phyloP scores from a whole-genome alignment of 2,888 invertebrate genomes.

The Chalcosyrphus nemorum region DNA sequence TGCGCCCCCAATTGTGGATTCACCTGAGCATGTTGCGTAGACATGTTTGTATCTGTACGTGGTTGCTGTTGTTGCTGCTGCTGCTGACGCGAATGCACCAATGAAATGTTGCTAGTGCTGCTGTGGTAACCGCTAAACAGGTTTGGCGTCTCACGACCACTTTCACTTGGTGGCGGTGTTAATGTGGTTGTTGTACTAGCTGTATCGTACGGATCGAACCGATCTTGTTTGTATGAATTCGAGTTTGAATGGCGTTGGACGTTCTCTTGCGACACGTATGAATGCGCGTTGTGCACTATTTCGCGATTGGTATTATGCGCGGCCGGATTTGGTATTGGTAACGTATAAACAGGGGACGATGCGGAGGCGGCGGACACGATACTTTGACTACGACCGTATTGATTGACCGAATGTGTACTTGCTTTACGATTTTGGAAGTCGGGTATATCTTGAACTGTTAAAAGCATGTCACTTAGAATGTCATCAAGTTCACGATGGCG shows the following conservation, averaged over 20 bases:
- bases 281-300: slow-evolving; percentile 73
- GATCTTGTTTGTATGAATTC: slow-evolving; percentile 70
- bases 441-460: slow-evolving; percentile 92
- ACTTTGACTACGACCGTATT: slow-evolving; percentile 73
- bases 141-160: slow-evolving; percentile 75
- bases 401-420: slow-evolving; percentile 68
- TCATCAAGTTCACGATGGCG: slow-evolving; percentile 90
- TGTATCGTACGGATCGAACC: slow-evolving; percentile 75
- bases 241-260: slow-evolving; percentile 58
- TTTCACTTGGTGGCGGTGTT: slow-evolving; percentile 76
- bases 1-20: slow-evolving; percentile 37
- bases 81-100: slow-evolving; percentile 65
- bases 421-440: slow-evolving; percentile 80
- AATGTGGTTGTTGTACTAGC: slow-evolving; percentile 76
- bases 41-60: slow-evolving; percentile 46
- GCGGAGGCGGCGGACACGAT: slow-evolving; percentile 68
- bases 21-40: slow-evolving; percentile 60
- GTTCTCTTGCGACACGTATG: slow-evolving; percentile 70
- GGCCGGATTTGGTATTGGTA: slow-evolving; percentile 67
- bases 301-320: slow-evolving; percentile 60
- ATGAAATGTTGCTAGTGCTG: slow-evolving; percentile 71
- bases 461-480: slow-evolving; percentile 92
- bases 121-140: slow-evolving; percentile 64
- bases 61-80: slow-evolving; percentile 4
- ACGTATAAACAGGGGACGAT: slow-evolving; percentile 56